phyloP scores from a whole-genome alignment of 2,888 invertebrate species.

The Cheilosia scutellata region DNA sequence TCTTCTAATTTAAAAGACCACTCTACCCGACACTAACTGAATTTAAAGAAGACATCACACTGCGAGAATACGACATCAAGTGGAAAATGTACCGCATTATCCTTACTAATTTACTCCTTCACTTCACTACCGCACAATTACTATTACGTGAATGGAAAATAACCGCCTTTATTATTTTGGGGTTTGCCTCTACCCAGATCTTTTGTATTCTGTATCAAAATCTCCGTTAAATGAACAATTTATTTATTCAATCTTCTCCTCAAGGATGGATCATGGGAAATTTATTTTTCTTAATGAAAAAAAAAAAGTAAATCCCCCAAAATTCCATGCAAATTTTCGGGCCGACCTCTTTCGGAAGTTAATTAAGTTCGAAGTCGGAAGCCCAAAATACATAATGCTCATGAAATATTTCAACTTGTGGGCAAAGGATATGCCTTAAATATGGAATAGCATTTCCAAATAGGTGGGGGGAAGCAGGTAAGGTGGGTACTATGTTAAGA shows the following conservation, averaged over 20 bases:
- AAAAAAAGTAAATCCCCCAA: not conserved
- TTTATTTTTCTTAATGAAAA: conserved; percentile 1
- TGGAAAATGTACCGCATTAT: conserved; percentile 12
- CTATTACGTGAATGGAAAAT: not conserved
- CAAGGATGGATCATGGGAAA: conserved; percentile 6
- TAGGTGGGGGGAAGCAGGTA: not conserved
- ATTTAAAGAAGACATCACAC: conserved; percentile 2
- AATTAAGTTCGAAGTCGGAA: conserved; percentile 1
- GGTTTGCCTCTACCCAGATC: not conserved
- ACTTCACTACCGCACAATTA: not conserved
- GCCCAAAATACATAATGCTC: not conserved
- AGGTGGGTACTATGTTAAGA: no score
- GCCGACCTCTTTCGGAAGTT: not conserved
- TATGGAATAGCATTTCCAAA: not conserved
- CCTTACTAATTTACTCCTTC: conserved; percentile 24
- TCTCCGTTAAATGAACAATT: conserved; percentile 39
- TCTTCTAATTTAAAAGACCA: conserved; percentile 44
- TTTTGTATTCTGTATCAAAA: conserved; percentile 13
- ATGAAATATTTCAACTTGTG: not conserved
- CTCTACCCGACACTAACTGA: conserved; percentile 37
- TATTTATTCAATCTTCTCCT: conserved; percentile 46
- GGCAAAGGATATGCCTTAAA: not conserved
- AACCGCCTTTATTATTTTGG: not conserved
- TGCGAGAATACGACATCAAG: not conserved
- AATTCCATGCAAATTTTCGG: conserved; percentile 12